phyloP scores from a whole-genome alignment of 2,113 vertebrate genomes.

The Coturnix japonica region DNA sequence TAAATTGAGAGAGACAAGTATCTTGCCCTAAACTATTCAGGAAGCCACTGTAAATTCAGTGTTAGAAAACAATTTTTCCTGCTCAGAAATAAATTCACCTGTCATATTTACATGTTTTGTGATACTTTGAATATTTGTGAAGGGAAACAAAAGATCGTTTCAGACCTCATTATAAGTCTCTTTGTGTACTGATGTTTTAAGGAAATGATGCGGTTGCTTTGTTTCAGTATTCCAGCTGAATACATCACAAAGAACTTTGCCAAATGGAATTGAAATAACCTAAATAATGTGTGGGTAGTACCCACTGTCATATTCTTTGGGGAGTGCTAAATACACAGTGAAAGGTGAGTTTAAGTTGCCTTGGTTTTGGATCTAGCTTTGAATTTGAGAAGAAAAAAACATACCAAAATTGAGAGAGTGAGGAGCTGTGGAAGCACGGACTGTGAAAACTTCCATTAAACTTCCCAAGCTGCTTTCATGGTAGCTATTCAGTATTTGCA shows the following conservation, averaged over 20 bases:
- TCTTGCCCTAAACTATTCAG: neutral
- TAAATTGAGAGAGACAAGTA: neutral
- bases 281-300: neutral
- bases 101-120: neutral
- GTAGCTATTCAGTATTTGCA: neutral
- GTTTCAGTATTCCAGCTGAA: neutral
- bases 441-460: constrained; percentile 1
- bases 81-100: neutral
- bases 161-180: neutral
- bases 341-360: neutral
- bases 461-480: neutral
- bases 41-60: neutral
- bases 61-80: neutral
- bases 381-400: neutral
- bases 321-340: neutral
- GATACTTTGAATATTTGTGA: neutral
- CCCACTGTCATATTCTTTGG: neutral
- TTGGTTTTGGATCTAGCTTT: neutral
- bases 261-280: neutral
- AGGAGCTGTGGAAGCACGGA: neutral
- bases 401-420: neutral
- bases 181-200: neutral
- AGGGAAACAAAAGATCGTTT: neutral
- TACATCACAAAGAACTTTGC: neutral
- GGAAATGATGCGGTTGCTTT: neutral